Evolutionary conservation across 2,113 vertebrate species (phyloP).

Genomic region (Grantiella picta): DNA sequence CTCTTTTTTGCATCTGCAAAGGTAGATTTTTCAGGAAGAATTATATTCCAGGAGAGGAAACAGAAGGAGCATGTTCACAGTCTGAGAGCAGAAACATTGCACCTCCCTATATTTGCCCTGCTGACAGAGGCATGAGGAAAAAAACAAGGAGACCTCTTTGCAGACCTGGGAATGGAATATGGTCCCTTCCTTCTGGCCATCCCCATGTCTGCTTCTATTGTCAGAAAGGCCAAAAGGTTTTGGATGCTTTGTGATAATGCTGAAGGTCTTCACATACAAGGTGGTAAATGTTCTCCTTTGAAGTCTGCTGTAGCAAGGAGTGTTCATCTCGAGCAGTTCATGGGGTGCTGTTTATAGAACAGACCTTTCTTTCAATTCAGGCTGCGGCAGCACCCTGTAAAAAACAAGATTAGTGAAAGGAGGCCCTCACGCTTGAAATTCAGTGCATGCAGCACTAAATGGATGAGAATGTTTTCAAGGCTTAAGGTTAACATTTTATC

Average conservation of each 20-base stretch:
- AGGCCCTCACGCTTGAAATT: not conserved
- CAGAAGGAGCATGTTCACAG: not conserved
- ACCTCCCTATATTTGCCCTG: not conserved
- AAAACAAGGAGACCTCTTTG: not conserved
- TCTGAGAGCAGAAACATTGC: not conserved
- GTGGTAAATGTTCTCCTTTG: not conserved
- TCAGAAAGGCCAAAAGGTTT: not conserved
- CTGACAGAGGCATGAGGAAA: not conserved
- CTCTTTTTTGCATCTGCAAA: not conserved
- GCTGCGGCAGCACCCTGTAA: not conserved
- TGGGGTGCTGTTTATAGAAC: not conserved
- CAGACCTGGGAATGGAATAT: not conserved
- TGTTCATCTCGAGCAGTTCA: not conserved
- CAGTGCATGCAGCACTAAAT: not conserved
- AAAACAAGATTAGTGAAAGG: not conserved
- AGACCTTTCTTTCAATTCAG: not conserved
- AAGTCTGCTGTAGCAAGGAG: not conserved
- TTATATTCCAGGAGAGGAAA: not conserved
- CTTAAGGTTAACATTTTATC: not conserved
- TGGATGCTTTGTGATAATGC: not conserved
- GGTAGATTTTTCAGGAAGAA: not conserved
- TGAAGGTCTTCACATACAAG: not conserved
- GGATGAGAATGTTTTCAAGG: not conserved
- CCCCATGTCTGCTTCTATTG: not conserved
- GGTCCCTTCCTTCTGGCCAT: not conserved